These are phyloP conservation scores for Pelvicachromis taeniatus DNA, from an alignment of 2,113 vertebrate species.

Conservation along the genomic window DNA sequence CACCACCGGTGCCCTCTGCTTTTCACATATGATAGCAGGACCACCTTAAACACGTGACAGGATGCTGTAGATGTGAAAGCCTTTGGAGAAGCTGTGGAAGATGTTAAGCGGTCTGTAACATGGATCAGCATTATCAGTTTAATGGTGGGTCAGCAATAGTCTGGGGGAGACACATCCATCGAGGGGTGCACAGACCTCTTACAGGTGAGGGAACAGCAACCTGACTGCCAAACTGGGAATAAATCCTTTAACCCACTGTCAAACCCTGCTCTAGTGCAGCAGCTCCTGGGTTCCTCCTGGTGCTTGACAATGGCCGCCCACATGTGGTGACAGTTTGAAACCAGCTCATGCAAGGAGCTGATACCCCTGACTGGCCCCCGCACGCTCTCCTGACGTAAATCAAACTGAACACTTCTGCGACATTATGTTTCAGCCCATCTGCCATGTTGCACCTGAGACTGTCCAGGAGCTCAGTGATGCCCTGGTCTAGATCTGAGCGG, in stretches of 20 bases:
- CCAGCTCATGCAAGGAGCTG: background rate
- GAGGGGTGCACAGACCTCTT: background rate
- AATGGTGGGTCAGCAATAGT: too few relatives aligned
- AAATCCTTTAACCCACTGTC: background rate
- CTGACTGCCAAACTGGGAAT: background rate
- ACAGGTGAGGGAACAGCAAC: background rate
- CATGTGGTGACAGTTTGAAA: background rate
- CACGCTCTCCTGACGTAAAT: background rate
- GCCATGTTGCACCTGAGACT: background rate
- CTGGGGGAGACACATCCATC: background rate
- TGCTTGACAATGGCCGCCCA: background rate
- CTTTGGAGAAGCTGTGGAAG: too few relatives aligned
- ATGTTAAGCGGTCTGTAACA: too few relatives aligned
- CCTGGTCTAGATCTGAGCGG: background rate
- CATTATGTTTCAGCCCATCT: background rate
- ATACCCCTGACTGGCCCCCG: background rate
- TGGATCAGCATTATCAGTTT: too few relatives aligned
- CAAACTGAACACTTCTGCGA: background rate
- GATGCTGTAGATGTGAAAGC: too few relatives aligned
- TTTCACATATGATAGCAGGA: too few relatives aligned
- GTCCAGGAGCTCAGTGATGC: background rate
- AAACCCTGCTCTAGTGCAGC: background rate
- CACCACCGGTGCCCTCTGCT: too few relatives aligned
- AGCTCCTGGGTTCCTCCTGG: background rate
- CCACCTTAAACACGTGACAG: too few relatives aligned